Base-by-base conservation (phyloP, 2,888 invertebrate genomes). In the Lithophane semibrunnea region DNA sequence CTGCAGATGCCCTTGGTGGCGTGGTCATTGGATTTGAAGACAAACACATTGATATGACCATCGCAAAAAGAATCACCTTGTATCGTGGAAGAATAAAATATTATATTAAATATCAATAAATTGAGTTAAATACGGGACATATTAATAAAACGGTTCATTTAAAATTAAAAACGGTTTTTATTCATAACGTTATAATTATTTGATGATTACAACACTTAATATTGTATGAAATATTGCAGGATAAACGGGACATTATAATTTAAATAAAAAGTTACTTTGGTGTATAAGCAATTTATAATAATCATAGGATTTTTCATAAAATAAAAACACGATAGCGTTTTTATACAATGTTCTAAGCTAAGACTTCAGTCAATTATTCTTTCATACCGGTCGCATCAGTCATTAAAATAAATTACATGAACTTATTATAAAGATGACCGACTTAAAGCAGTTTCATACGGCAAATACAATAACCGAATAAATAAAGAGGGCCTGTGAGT, bases 1-100 rank as follows among this genome's bases (percentile, higher is more conserved):
- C 95, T 70, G 82, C 92, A 0, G 90, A 91, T 2, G 92, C 95
- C 7, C 93, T 96, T 13, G 96, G 96, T 9, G 96, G 96, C 1
- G 92, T 96, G 88, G 92, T 95, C 42, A 93, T 96, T 1, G 95
- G 95, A 13, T 87, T 96, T 47, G 96, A 96, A 85, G 95, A 95
- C 72, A 95, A 95, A 83, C 94, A 95, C 70, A 93, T 96, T 47
- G 96, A 96, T 82, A 90, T 96, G 92, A 95, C 95, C 76, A 94
- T 96, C 72, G 87, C 92, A 0, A 92, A 90, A 60, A 95, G 93
- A 88, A 89, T 95, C 37, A 92, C 93, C 86, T 91, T 93, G 91
- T 96, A 96, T 78, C 93, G 94, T 2, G 93, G 94, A 70, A 88
- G 95, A 78, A 79, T 96, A 75, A 92, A 94, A 83, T 92, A 92